A percentile compares a stretch with the other conserved stretches of the same genome.
These are phyloP conservation scores for Cynopterus brachyotis DNA, from an alignment of 2,113 vertebrate species.

Conservation along the genomic window DNA sequence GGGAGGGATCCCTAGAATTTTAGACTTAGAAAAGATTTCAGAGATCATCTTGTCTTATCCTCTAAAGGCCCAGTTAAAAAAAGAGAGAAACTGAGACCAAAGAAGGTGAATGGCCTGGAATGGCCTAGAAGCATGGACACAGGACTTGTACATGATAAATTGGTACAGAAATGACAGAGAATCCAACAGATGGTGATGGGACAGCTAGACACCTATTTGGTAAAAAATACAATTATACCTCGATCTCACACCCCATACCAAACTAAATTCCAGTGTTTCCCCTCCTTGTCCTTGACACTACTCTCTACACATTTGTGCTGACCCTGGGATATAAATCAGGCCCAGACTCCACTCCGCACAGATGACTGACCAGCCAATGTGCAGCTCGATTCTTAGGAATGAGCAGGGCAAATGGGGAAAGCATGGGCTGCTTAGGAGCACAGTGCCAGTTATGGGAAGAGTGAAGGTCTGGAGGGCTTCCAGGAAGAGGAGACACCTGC, in stretches of 20 bases:
- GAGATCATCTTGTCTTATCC: background rate
- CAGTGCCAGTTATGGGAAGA: background rate
- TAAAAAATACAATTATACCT: background rate
- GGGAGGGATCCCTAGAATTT: background rate
- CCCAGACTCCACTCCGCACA: background rate
- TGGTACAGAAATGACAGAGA: background rate
- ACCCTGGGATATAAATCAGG: background rate
- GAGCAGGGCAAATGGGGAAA: too few relatives aligned
- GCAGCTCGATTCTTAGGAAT: background rate
- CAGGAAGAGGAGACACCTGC: background rate
- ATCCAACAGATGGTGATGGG: background rate
- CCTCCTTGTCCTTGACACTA: background rate
- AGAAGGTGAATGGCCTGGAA: background rate
- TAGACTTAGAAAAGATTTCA: background rate
- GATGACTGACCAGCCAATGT: background rate
- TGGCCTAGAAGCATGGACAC: background rate
- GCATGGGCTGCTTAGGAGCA: background rate
- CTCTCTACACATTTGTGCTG: background rate
- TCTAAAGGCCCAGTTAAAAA: conserved; percentile 1
- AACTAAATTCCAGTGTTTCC: background rate
- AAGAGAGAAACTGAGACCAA: background rate
- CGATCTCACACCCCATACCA: background rate
- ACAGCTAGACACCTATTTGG: background rate
- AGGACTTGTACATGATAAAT: background rate
- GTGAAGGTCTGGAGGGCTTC: background rate